These are phyloP conservation scores for Drosophila novamexicana DNA, from an alignment of 1,140 invertebrate genomes.

Conservation along the genomic window DNA sequence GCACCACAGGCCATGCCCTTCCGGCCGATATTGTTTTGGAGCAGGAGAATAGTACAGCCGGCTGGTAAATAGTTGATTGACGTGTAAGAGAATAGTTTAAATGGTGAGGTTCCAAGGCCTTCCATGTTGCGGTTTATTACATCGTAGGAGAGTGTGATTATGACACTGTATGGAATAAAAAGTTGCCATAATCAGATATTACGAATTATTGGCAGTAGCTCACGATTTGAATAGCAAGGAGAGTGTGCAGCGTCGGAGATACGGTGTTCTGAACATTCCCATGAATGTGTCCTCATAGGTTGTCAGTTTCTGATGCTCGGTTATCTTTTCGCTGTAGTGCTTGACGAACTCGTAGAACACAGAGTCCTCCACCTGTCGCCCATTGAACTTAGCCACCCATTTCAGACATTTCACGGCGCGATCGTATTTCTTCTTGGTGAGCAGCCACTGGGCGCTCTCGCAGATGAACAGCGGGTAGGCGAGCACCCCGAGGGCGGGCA, in stretches of 20 bases:
- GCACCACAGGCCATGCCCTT: constrained; percentile 86
- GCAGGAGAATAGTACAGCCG: constrained; percentile 85
- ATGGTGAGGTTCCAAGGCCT: constrained; percentile 86
- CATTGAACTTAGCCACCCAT: constrained; percentile 86
- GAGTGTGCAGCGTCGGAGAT: constrained; percentile 85
- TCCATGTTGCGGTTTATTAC: constrained; percentile 87
- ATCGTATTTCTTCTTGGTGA: constrained; percentile 85
- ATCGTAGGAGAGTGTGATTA: constrained; percentile 87
- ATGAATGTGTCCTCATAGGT: constrained; percentile 75
- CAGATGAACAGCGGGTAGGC: constrained; percentile 85
- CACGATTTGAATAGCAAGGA: constrained; percentile 87
- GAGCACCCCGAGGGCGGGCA: constrained; percentile 84
- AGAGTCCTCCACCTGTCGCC: constrained; percentile 80
- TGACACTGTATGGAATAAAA: constrained; percentile 81
- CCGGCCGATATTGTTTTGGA: constrained; percentile 86
- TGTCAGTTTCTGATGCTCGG: constrained; percentile 23
- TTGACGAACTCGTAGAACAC: constrained; percentile 80
- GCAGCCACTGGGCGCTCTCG: constrained; percentile 87
- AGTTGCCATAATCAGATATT: background rate
- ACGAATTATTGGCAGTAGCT: constrained; percentile 46
- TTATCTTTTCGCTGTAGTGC: constrained; percentile 42
- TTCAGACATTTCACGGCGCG: constrained; percentile 85
- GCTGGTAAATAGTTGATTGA: constrained; percentile 86
- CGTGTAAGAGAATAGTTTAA: constrained; percentile 86
- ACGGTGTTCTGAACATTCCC: constrained; percentile 85